phyloP scores from a whole-genome alignment of 2,888 invertebrate genomes.

The Patella pellucida region DNA sequence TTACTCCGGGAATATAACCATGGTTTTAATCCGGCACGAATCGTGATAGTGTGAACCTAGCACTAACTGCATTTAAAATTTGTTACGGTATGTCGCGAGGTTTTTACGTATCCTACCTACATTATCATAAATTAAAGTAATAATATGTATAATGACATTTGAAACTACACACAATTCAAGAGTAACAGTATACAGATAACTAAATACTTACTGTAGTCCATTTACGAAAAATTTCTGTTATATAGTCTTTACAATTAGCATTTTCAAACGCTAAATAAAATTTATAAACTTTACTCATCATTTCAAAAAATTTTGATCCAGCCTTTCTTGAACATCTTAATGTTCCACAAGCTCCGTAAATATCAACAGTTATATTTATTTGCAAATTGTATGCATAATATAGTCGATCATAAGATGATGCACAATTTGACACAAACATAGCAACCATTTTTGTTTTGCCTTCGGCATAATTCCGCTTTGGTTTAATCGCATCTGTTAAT shows the following conservation, averaged over 20 bases:
- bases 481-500: conserved; percentile 76
- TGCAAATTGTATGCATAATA: conserved; percentile 87
- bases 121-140: too few species aligned
- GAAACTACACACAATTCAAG: conserved; percentile 15
- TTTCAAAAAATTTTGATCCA: conserved; percentile 86
- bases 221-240: conserved; percentile 97
- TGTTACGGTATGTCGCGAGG: too few species aligned
- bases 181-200: conserved; percentile 27
- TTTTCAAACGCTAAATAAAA: conserved; percentile 98
- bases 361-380: conserved; percentile 80
- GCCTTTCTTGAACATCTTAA: conserved; percentile 75
- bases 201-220: conserved; percentile 81
- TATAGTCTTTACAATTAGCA: conserved; percentile 94
- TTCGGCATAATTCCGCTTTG: conserved; percentile 72
- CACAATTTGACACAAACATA: conserved; percentile 98
- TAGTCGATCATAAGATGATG: conserved; percentile 88
- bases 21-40: too few species aligned
- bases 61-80: too few species aligned
- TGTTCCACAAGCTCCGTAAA: conserved; percentile 65
- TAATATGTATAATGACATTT: too few species aligned
- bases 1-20: too few species aligned
- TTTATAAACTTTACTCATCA: conserved; percentile 91
- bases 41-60: too few species aligned
- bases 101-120: too few species aligned
- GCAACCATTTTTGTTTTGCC: conserved; percentile 94